Conservation (phyloP, 2,888 invertebrate genomes). For the Oligia latruncula region DNA sequence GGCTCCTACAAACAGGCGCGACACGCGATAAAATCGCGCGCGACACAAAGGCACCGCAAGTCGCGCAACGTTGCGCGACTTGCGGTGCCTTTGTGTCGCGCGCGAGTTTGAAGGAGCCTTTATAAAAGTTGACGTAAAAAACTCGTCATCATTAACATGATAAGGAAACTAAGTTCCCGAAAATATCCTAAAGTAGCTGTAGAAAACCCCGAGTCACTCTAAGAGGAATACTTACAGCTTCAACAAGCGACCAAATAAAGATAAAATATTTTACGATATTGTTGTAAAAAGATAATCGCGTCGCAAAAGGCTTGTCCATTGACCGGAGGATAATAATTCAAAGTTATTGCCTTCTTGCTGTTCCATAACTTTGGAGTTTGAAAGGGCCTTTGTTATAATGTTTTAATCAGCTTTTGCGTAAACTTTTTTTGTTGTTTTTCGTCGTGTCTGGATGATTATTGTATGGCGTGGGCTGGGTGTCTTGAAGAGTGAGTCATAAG, state of each 20-base stretch:
- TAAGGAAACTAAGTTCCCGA: neutral
- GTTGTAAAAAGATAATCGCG: slow-evolving; percentile 63
- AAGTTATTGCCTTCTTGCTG: slow-evolving; percentile 29
- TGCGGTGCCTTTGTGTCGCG: no score
- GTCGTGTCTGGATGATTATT: neutral
- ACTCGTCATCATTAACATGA: neutral
- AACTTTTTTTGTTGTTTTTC: neutral
- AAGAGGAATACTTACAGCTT: neutral
- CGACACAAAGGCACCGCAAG: no score
- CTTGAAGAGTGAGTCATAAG: neutral
- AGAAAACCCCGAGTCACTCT: neutral
- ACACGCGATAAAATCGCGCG: no score
- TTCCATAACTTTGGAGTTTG: slow-evolving; percentile 23
- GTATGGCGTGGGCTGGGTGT: neutral
- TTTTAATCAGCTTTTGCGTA: slow-evolving; percentile 31
- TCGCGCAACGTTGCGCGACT: no score
- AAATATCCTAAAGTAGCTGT: neutral
- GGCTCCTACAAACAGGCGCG: no score
- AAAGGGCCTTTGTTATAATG: slow-evolving; percentile 21
- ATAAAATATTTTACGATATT: slow-evolving; percentile 60
- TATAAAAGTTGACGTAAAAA: neutral
- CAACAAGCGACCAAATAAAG: slow-evolving; percentile 27
- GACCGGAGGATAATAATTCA: slow-evolving; percentile 32
- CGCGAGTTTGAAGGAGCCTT: no score
- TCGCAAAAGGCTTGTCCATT: slow-evolving; percentile 43